Base-by-base conservation (phyloP, 1,140 invertebrate species). In the Drosophila nasuta region DNA sequence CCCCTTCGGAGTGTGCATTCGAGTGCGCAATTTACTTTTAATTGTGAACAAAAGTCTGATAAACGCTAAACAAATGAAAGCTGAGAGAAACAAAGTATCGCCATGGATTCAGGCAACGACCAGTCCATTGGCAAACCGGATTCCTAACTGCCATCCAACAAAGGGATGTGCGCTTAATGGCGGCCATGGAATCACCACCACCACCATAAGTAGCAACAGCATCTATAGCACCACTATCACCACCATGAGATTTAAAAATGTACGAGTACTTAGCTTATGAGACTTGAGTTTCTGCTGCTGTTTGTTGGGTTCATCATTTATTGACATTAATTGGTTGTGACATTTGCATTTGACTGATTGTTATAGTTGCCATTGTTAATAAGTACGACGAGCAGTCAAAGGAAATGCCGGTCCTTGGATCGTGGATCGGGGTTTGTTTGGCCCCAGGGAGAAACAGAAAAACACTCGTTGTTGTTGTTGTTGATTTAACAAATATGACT, bases 321-420 rank as follows among this genome's bases (percentile, higher is more conserved):
- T 91, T 91, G 88, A 88, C 88, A 91, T 91, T 91, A 91, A 91
- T 91, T 91, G 89, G 85, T 89, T 90, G 82, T 91, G 89, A 91
- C 88, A 91, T 91, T 91, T 91, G 88, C 88, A 89, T 91, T 82
- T 91, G 89, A 91, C 79, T 79, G 85, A 88, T 88, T 82, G 80
- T 89, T 56, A 52, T 28, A 85, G 85, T 86, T 86, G 85, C 85
- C 85, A 88, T 88, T 88, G 85, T 88, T 89, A 81, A 86, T 81
- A 20, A 20, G 20, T 20, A 25, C 20, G 20, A 89, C 85, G 81
- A 56, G 43, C 48, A 73, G 52, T 71, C 33, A 58, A 54, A 65
- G 20, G 43, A 43, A 13, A 28, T 56, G 13, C 63, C 54, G 45
- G 30, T 33, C 49, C n/a, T 10, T 25, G 28, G 7, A 3, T 54